Conservation (phyloP, 2,797 vertebrate genomes). For the Paratrypauchen microcephalus region DNA sequence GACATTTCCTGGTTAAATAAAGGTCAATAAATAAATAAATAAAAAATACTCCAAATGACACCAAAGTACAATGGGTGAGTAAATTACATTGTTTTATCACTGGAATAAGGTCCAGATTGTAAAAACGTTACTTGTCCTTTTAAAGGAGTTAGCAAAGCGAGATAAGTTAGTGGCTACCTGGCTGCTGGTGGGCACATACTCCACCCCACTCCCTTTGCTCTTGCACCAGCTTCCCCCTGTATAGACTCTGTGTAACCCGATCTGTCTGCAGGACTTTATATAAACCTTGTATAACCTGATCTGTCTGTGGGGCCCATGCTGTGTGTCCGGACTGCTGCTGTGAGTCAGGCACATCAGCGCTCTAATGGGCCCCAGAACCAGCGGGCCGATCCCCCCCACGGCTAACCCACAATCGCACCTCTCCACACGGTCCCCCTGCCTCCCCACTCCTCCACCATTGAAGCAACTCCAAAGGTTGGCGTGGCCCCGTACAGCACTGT, state of each 20-base stretch:
- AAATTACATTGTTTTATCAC: too few species aligned
- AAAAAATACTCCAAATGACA: too few species aligned
- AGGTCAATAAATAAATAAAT: too few species aligned
- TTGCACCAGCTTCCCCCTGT: not conserved
- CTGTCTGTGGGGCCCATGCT: slow-evolving; percentile 31
- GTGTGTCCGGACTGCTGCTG: slow-evolving; percentile 15
- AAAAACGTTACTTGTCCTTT: too few species aligned
- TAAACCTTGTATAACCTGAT: not conserved
- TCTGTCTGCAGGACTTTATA: slow-evolving; percentile 19
- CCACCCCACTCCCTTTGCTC: not conserved
- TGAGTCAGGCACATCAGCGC: not conserved
- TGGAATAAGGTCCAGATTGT: too few species aligned
- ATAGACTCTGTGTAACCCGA: not conserved
- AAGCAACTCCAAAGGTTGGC: not conserved
- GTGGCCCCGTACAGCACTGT: not conserved
- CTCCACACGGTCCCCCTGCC: not conserved
- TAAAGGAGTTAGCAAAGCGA: too few species aligned
- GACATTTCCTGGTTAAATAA: too few species aligned
- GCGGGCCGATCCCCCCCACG: not conserved
- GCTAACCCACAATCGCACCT: slow-evolving; percentile 4
- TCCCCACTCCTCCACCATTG: slow-evolving; percentile 4
- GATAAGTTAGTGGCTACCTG: not conserved
- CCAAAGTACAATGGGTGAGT: too few species aligned
- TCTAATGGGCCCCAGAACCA: slow-evolving; percentile 2
- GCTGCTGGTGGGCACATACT: not conserved